Base-by-base conservation (phyloP, 2,888 invertebrate species). In the Meiosimyza platycephala region DNA sequence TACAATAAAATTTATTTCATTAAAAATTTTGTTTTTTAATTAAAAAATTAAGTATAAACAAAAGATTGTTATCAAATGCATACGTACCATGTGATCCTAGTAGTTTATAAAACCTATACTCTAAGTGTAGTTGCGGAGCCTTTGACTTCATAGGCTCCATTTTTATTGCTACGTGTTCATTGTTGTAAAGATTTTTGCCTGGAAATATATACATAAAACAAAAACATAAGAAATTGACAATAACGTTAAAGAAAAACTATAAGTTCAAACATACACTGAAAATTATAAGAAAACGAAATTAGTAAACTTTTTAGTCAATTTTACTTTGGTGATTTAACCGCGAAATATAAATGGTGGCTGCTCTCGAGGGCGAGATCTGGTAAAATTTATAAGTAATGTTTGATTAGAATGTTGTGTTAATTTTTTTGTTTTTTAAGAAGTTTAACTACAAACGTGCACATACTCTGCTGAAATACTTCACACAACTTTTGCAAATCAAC, bases 131-230 rank as follows among this genome's bases (percentile, higher is more conserved):
- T 91, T 99, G 99, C 78, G 99, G 99, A 87, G 99, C 99, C 92
- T 99, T 97, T 83, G 99, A 98, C 90, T 99, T 99, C 97, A 99
- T 98, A 85, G 98, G 97, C 92, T 99, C 99, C 96, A 99, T 94
- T 92, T 99, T 99, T 89, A 99, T 99, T 89, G 99, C 99, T 89
- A 99, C 99, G 92, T 99, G 99, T 91, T 99, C 99, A 92, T 98
- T 99, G 92, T 98, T 99, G 92, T 99, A 99, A 87, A 99, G 92
- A 90, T 99, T 99, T 92, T 99, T 99, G 82, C 98, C 97, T 95
- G 92, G 86, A 88, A 87, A 88, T 73, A 76, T 3, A 28, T 28
- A 28, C 0, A 28, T 28, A 2, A 72, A 74, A 47, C 57, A 77
- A 18, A 40, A 65, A 60, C 18, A 9, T 12, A 55, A 55, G 18